A percentile compares a stretch with the other conserved stretches of the same genome.
phyloP scores from a whole-genome alignment of 1,140 invertebrate genomes.

The Elymnias hypermnestra region DNA sequence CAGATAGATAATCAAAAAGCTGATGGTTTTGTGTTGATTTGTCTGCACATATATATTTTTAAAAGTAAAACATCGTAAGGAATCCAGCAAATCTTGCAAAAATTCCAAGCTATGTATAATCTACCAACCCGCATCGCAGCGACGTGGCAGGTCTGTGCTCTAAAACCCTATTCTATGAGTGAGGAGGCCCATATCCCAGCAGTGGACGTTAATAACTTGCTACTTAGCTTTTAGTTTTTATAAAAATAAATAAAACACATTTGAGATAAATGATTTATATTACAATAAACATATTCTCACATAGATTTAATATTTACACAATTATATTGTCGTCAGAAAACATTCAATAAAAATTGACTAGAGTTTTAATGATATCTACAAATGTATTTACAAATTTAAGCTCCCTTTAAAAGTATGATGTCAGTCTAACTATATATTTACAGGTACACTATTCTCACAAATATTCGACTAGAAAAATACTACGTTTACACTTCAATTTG shows the following conservation, averaged over 20 bases:
- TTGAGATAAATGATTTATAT: conserved; percentile 57
- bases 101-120: too few relatives aligned
- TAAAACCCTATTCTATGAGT: too few relatives aligned
- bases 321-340: conserved; percentile 66
- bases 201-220: too few relatives aligned
- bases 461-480: conserved; percentile 13
- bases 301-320: conserved; percentile 65
- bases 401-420: conserved; percentile 50
- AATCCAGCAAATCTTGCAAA: too few relatives aligned
- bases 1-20: too few relatives aligned
- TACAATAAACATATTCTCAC: conserved; percentile 53
- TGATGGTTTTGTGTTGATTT: too few relatives aligned
- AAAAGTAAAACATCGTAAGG: too few relatives aligned
- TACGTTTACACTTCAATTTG: conserved; percentile 23
- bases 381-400: conserved; percentile 65
- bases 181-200: too few relatives aligned
- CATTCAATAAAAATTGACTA: conserved; percentile 72
- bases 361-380: conserved; percentile 56
- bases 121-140: too few relatives aligned
- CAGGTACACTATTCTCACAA: conserved; percentile 21
- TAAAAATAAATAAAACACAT: conserved; percentile 31
- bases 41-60: too few relatives aligned
- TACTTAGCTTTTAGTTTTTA: neutral
- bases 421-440: conserved; percentile 37
- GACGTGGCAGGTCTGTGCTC: too few relatives aligned